These are phyloP conservation scores for Cecidostiba fungosa DNA, from an alignment of 2,888 invertebrate genomes.

Conservation along the genomic window DNA sequence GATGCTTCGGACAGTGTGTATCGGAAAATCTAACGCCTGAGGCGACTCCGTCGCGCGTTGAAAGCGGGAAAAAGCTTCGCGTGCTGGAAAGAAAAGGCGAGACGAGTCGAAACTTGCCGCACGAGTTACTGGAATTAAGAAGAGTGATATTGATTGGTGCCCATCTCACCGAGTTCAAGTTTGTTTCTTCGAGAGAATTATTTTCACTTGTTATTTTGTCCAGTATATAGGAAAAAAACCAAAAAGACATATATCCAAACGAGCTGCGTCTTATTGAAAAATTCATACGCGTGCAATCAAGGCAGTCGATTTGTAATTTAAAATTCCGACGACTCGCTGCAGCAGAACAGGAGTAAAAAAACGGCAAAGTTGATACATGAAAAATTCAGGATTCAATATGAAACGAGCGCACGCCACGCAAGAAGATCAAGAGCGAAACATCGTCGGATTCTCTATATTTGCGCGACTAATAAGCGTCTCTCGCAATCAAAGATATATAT, in stretches of 20 bases:
- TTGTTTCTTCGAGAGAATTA: background rate
- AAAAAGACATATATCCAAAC: no score
- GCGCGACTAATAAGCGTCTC: slow-evolving; percentile 28
- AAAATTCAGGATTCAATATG: slow-evolving; percentile 7
- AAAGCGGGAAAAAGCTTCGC: background rate
- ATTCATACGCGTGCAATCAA: no score
- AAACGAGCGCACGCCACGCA: background rate
- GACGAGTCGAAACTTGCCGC: background rate
- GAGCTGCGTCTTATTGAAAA: no score
- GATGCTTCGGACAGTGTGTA: slow-evolving; percentile 23
- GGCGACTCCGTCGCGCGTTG: slow-evolving; percentile 56
- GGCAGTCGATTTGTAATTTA: background rate
- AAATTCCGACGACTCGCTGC: background rate
- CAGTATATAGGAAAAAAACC: background rate
- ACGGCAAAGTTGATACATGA: background rate
- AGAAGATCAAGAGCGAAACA: slow-evolving; percentile 23
- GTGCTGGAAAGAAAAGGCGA: background rate
- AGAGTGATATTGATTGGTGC: background rate
- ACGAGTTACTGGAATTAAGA: background rate
- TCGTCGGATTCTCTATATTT: slow-evolving; percentile 20
- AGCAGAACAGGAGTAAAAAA: background rate
- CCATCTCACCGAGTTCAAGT: background rate
- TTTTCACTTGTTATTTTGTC: background rate
- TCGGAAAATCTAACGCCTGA: slow-evolving; percentile 46
- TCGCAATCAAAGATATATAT: slow-evolving; percentile 45